A percentile compares a stretch with the other conserved stretches of the same genome.
phyloP scores from a whole-genome alignment of 1,140 invertebrate species.

The Eurosta solidaginis region DNA sequence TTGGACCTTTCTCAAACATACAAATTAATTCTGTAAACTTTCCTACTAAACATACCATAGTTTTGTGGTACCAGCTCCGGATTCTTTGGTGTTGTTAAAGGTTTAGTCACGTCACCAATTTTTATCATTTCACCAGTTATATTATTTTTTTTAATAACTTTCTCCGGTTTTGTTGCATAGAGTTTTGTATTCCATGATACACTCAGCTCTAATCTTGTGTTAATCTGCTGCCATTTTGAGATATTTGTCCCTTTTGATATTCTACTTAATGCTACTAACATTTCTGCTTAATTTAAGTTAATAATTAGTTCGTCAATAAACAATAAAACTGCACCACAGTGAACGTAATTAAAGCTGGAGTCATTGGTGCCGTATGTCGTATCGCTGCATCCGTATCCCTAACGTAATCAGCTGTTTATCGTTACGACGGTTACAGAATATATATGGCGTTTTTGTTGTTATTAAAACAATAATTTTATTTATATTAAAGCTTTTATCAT shows the following conservation, averaged over 20 bases:
- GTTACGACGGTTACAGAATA: too few species aligned
- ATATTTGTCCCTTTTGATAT: background rate
- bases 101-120: constrained; percentile 77
- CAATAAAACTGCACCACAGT: too few species aligned
- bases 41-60: constrained; percentile 69
- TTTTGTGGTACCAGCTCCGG: constrained; percentile 82
- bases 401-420: too few species aligned
- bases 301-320: too few species aligned
- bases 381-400: too few species aligned
- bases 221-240: background rate
- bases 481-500: too few species aligned
- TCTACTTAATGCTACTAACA: constrained; percentile 24
- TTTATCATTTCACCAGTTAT: constrained; percentile 63
- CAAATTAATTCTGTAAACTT: constrained; percentile 39
- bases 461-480: too few species aligned
- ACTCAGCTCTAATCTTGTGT: background rate
- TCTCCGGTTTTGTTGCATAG: constrained; percentile 28
- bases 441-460: too few species aligned
- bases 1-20: constrained; percentile 35
- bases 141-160: background rate
- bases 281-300: background rate
- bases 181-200: constrained; percentile 28
- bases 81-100: constrained; percentile 67
- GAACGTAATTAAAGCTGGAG: too few species aligned
- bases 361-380: too few species aligned